Conservation (phyloP, 2,113 vertebrate species). For the Odocoileus virginianus region DNA sequence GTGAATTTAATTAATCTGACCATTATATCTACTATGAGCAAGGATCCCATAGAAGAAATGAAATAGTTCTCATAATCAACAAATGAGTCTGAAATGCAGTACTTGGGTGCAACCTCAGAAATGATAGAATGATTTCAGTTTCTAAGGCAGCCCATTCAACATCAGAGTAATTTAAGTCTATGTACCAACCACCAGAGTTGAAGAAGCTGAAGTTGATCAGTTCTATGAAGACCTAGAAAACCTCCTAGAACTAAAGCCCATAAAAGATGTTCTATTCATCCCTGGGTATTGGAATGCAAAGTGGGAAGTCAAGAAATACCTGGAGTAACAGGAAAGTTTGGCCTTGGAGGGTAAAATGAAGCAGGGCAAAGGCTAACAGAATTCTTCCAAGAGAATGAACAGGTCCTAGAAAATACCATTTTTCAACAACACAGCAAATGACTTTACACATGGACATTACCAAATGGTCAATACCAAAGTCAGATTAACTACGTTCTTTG, state of each 20-base stretch:
- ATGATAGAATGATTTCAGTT: neutral
- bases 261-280: neutral
- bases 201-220: neutral
- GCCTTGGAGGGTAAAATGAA: neutral
- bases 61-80: neutral
- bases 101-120: neutral
- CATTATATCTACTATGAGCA: neutral
- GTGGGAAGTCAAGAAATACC: neutral
- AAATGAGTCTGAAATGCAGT: neutral
- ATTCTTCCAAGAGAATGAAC: neutral
- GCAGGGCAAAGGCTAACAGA: neutral
- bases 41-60: neutral
- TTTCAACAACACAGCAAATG: neutral
- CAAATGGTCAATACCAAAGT: neutral
- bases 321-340: neutral
- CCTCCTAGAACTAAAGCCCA: neutral
- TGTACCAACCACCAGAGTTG: accelerated
- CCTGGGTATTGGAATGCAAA: neutral
- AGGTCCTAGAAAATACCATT: neutral
- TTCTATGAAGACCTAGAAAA: neutral
- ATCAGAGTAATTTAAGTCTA: neutral
- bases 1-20: neutral
- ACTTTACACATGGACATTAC: neutral
- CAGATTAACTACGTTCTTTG: neutral
- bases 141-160: neutral